Evolutionary conservation across 2,113 vertebrate species (phyloP), one percentile per base, ranked within the genome.

Genomic region (Leptocoma aspasia): DNA sequence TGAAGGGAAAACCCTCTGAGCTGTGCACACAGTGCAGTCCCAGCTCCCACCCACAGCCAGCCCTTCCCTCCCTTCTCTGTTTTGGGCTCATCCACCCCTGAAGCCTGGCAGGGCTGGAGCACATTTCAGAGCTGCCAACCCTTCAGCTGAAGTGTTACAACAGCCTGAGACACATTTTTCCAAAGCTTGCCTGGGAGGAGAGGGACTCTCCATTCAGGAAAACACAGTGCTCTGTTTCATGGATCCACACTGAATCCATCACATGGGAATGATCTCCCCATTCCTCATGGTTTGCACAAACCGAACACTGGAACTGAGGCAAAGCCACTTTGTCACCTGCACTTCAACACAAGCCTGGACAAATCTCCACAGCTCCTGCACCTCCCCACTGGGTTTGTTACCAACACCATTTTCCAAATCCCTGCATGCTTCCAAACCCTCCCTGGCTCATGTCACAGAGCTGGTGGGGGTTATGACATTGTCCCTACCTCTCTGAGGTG

Each of bases 381-480:
- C 10, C 30, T 54, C 10, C 54, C 13, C 18, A 8, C 19, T 2
- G 20, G 2, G 39, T 39, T 7, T 44, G n/a, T 16, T 24, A 50
- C 28, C 45, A 69, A 68, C 3, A n/a, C 0, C 17, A 16, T 33
- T 35, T 45, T 9, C 77, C 53, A 68, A 61, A 49, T 1, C 23
- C 27, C 15, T 10, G 47, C 11, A 50, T 23, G 39, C 60, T 8
- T 47, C 50, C 70, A 76, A 17, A 37, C 37, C 37, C 63, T 68
- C 44, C 61, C 31, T 6, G 26, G 31, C 23, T 30, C 8, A 4
- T 5, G 33, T 13, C 24, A 22, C 56, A 86, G 23, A 71, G 76
- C n/a, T 35, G 15, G 2, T 8, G 31, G 1, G 0, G 6, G 19
- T 15, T 15, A 4, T 2, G 8, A 21, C 11, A 4, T 22, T 13